Evolutionary conservation across 2,113 vertebrate species (phyloP).

Genomic region (Benitochromis conjunctus): DNA sequence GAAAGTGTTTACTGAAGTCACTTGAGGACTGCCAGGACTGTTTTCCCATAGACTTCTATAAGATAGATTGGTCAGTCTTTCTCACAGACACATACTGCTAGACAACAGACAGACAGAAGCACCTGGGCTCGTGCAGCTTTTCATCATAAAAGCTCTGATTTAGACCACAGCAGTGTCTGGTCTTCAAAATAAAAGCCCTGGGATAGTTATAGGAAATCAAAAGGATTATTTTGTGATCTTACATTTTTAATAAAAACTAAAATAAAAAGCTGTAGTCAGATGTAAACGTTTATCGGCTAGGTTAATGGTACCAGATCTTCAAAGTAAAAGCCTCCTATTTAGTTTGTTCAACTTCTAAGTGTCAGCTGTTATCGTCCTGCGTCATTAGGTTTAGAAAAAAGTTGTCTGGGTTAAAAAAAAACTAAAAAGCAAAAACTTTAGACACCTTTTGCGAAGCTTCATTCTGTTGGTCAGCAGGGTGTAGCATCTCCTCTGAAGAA

Average conservation of each 20-base stretch:
- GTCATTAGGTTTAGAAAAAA: neutral
- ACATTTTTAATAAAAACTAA: neutral
- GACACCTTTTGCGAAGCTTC: neutral
- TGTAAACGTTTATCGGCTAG: neutral
- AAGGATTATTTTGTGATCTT: neutral
- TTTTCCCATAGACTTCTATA: neutral
- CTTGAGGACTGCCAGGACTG: neutral
- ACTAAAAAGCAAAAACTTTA: neutral
- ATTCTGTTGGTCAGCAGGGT: neutral
- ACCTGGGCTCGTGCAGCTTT: neutral
- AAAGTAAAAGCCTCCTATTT: neutral
- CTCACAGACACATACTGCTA: neutral
- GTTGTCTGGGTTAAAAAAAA: neutral
- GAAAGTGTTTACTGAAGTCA: neutral
- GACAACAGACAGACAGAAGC: neutral
- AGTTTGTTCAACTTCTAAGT: neutral
- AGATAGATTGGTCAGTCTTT: neutral
- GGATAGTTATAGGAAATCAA: neutral
- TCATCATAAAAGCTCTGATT: neutral
- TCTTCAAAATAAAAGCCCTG: neutral
- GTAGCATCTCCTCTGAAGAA: neutral
- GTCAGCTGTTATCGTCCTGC: neutral
- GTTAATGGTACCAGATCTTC: neutral
- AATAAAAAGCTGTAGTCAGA: neutral
- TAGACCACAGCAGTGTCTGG: neutral